Evolutionary conservation across 1,140 invertebrate species (phyloP).

Genomic region (Drosophila funebris): DNA sequence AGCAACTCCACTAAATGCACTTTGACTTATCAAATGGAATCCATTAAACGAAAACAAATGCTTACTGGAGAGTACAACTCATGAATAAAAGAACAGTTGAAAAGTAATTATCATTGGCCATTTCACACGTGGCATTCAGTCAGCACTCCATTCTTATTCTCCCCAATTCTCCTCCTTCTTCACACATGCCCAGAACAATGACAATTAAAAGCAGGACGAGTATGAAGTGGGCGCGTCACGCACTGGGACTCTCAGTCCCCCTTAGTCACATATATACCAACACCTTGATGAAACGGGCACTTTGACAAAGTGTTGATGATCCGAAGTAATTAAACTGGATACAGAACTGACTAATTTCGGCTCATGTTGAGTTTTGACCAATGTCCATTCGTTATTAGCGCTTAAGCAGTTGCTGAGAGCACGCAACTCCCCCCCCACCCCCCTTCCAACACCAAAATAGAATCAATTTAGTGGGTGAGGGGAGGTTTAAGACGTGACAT

Average conservation of each 20-base stretch:
- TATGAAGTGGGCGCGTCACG: conserved; percentile 28
- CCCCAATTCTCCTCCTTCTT: conserved; percentile 5
- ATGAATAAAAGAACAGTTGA: conserved; percentile 67
- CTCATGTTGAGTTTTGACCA: conserved; percentile 70
- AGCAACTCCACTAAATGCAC: conserved; percentile 4
- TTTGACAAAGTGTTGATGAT: conserved; percentile 82
- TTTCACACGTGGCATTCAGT: conserved; percentile 47
- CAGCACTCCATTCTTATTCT: background rate
- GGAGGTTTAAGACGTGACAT: conserved; percentile 53
- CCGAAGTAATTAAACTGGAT: conserved; percentile 80
- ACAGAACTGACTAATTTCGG: conserved; percentile 70
- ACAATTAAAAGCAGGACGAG: conserved; percentile 57
- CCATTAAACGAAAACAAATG: conserved; percentile 72
- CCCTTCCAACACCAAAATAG: background rate
- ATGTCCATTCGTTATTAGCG: conserved; percentile 77
- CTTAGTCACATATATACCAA: conserved; percentile 14
- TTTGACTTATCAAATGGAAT: conserved; percentile 58
- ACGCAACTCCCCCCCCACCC: background rate
- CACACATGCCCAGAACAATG: too few species aligned
- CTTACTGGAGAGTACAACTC: conserved; percentile 38
- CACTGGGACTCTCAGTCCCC: conserved; percentile 21
- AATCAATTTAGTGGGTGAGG: too few species aligned
- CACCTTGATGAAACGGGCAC: conserved; percentile 66
- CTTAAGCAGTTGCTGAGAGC: conserved; percentile 69
- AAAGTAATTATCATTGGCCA: conserved; percentile 75